Conservation (phyloP, 2,797 vertebrate genomes). For the Ctenochaetus hawaiiensis region DNA sequence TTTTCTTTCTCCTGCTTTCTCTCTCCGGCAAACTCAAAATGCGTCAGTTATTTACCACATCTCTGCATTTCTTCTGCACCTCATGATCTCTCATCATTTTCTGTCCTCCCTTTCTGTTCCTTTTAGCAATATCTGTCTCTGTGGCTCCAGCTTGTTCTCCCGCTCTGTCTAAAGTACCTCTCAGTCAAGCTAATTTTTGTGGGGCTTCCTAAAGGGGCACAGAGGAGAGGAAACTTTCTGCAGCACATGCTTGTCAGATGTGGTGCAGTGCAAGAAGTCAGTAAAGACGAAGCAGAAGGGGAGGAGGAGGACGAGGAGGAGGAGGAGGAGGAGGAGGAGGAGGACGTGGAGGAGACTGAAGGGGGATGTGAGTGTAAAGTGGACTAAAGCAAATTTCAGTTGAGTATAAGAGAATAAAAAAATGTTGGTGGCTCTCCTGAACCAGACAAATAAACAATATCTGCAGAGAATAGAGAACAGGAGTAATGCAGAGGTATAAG, state of each 20-base stretch:
- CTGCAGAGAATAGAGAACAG: constrained; percentile 15
- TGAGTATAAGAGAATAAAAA: constrained; percentile 67
- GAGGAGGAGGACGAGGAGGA: constrained; percentile 41
- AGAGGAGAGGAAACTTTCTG: constrained; percentile 86
- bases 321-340: constrained; percentile 33
- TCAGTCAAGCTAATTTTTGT: constrained; percentile 66
- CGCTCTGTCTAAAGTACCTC: constrained; percentile 66
- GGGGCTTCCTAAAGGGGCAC: constrained; percentile 77
- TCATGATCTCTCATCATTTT: constrained; percentile 41
- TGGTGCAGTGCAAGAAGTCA: constrained; percentile 70
- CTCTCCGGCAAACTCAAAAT: constrained; percentile 36
- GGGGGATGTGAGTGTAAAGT: constrained; percentile 21
- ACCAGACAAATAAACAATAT: constrained; percentile 21
- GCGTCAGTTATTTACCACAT: constrained; percentile 44
- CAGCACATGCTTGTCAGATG: constrained; percentile 85
- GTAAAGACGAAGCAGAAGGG: constrained; percentile 48
- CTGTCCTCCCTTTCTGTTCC: constrained; percentile 35
- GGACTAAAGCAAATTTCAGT: constrained; percentile 41
- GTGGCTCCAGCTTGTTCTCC: constrained; percentile 28
- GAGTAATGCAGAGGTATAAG: background rate
- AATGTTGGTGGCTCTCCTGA: constrained; percentile 8
- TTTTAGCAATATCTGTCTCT: constrained; percentile 20
- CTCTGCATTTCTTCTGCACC: constrained; percentile 36
- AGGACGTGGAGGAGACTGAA: constrained; percentile 23
- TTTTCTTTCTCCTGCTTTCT: constrained; percentile 40